Evolutionary conservation across 2,797 vertebrate genomes (phyloP), one percentile per base, ranked within the genome.

Genomic region (Hybognathus amarus): DNA sequence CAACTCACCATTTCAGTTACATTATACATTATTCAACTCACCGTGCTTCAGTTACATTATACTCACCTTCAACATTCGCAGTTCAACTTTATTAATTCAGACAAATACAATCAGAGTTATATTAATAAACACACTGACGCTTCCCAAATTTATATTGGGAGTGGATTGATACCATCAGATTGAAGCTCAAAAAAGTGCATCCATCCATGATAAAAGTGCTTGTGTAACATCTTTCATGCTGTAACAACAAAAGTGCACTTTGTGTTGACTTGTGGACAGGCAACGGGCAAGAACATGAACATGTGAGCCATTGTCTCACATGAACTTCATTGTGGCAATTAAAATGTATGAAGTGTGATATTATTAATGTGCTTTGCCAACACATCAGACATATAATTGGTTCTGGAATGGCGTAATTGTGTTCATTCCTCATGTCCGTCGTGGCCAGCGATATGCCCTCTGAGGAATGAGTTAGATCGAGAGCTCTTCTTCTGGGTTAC

Each of bases 401-500:
- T 91, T 93, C 90, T 92, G 89, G 90, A 87, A 91, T 80, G 76
- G 90, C 84, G 86, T 94, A 93, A 94, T 93, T 92, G 92, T 67
- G 84, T 89, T 92, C 90, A 92, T 94, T 94, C 90, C 90, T 94
- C 92, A 93, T 85, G 87, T 91, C 89, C 84, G 5, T 47, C 20
- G 82, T 8, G 63, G 47, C 83, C 84, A 68, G 77, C 79, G 54
- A 40, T 86, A 59, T 40, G 52, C 81, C 78, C 85, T 85, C 18
- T 8, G 52, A 59, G 74, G 40, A 79, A 89, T 80, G 82, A 87
- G 91, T 79, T 88, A 89, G 85, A 91, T 87, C 80, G 84, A 90
- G 82, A 90, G 90, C 86, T 61, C 66, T 42, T 86, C 42, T 84
- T 64, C 70, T 3, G 27, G 75, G n/a, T 80, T 56, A 54, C 33